These are phyloP conservation scores for Quadroppia sp. DNA, from an alignment of 2,888 invertebrate species.

Conservation along the genomic window DNA sequence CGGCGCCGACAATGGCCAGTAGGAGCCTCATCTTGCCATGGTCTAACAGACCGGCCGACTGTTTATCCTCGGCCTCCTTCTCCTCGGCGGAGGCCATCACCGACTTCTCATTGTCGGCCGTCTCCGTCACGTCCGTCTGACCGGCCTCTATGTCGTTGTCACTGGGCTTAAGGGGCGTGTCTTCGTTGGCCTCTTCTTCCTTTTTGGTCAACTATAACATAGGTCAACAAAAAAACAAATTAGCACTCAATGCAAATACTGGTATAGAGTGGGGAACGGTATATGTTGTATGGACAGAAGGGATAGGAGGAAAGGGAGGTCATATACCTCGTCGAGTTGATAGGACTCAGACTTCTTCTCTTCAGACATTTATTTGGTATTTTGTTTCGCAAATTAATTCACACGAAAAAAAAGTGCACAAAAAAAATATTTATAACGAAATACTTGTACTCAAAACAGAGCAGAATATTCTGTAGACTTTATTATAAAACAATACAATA, in stretches of 20 bases:
- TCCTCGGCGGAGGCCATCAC: not conserved
- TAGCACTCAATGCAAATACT: not conserved
- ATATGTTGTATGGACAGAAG: no score
- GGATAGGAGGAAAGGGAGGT: not conserved
- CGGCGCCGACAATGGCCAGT: constrained; percentile 46
- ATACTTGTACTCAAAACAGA: no score
- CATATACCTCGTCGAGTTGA: not conserved
- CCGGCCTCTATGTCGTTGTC: constrained; percentile 14
- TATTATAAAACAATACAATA: no score
- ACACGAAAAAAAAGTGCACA: no score
- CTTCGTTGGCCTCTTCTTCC: constrained; percentile 30
- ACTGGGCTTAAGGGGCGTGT: not conserved
- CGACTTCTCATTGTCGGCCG: constrained; percentile 11
- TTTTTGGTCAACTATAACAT: constrained; percentile 19
- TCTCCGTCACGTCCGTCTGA: not conserved
- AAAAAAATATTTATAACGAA: no score
- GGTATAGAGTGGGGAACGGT: not conserved
- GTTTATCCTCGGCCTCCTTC: not conserved
- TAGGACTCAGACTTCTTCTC: not conserved
- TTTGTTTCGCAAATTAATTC: no score
- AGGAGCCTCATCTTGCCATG: constrained; percentile 9
- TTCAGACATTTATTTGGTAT: not conserved
- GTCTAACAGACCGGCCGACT: not conserved
- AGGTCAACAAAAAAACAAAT: not conserved
- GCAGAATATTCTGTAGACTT: no score